A percentile compares a stretch with the other conserved stretches of the same genome.
Evolutionary conservation across 2,888 invertebrate genomes (phyloP).

Genomic region (Drosophila siamana): DNA sequence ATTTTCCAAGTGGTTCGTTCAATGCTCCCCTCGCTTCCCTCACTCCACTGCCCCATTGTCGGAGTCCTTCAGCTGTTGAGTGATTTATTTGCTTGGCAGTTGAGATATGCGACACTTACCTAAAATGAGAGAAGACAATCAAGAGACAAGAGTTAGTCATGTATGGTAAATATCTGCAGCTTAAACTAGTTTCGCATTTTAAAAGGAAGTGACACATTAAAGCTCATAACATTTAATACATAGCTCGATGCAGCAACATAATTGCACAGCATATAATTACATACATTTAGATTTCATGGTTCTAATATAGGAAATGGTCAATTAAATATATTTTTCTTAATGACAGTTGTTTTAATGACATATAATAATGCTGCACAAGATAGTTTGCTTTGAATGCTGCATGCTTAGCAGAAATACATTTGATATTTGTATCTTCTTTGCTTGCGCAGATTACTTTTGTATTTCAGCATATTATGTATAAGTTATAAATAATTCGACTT

Average conservation of each 20-base stretch:
- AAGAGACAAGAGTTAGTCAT: constrained; percentile 29
- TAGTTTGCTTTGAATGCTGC: not conserved
- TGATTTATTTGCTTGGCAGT: constrained; percentile 33
- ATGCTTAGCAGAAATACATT: too few species aligned
- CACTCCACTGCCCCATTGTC: not conserved
- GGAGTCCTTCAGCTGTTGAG: constrained; percentile 34
- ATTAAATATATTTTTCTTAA: not conserved
- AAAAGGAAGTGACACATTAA: not conserved
- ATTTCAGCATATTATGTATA: too few species aligned
- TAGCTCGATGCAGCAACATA: not conserved
- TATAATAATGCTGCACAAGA: not conserved
- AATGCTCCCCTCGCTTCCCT: not conserved
- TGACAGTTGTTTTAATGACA: not conserved
- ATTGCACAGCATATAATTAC: not conserved
- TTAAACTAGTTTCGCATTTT: constrained; percentile 17
- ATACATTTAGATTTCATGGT: not conserved
- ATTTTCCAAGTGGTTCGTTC: constrained; percentile 28
- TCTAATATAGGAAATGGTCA: not conserved
- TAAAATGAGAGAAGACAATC: constrained; percentile 48
- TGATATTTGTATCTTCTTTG: too few species aligned
- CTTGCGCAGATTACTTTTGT: too few species aligned
- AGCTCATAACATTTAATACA: too few species aligned
- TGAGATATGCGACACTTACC: constrained; percentile 60
- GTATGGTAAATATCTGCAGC: not conserved
- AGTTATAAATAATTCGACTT: too few species aligned